Evolutionary conservation across 2,797 vertebrate species (phyloP).

Genomic region (Labeo calbasu): DNA sequence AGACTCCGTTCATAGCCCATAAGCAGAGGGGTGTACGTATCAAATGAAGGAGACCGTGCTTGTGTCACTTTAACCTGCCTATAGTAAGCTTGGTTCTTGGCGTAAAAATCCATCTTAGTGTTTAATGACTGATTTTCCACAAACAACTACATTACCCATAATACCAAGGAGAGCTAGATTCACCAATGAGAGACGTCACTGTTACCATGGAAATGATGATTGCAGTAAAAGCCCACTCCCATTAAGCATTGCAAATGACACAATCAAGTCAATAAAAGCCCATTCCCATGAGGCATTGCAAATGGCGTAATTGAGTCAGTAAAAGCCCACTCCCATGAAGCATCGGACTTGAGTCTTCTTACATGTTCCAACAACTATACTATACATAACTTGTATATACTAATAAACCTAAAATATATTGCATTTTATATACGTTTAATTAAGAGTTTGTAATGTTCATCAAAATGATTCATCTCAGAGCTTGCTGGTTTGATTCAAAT

Average conservation of each 20-base stretch:
- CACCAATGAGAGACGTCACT: neutral
- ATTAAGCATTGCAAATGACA: neutral
- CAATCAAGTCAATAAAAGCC: slow-evolving; percentile 1
- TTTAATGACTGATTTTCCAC: neutral
- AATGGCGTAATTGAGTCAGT: neutral
- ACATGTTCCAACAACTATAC: neutral
- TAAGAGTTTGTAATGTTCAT: neutral
- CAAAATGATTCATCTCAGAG: neutral
- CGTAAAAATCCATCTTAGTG: neutral
- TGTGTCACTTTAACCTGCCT: neutral
- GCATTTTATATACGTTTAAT: neutral
- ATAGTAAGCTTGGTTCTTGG: neutral
- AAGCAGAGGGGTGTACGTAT: slow-evolving; percentile 21
- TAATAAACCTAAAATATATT: neutral
- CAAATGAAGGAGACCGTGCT: slow-evolving; percentile 1
- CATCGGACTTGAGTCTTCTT: neutral
- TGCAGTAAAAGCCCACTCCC: neutral
- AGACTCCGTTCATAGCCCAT: slow-evolving; percentile 49
- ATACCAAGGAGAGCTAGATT: neutral
- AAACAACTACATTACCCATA: neutral
- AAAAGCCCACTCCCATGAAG: neutral
- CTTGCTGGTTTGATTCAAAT: neutral
- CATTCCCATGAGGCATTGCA: neutral
- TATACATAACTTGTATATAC: neutral
- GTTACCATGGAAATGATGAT: slow-evolving; percentile 12